Percentiles rank a stretch among this genome's conserved stretches.
Conservation (phyloP, 2,113 vertebrate genomes). For the Rhea americana region DNA sequence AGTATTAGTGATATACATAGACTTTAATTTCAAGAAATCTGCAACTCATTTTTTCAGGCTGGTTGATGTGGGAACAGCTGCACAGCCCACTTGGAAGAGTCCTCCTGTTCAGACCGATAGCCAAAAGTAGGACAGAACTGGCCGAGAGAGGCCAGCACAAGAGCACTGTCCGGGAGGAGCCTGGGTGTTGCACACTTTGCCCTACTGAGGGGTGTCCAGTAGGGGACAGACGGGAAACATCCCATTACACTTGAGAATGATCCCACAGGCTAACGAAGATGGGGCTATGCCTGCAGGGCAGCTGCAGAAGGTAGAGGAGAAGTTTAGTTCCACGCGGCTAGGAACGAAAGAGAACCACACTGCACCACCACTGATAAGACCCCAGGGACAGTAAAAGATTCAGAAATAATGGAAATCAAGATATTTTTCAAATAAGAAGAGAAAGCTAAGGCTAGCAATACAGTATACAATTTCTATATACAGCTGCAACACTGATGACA, state of each 20-base stretch:
- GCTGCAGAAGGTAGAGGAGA: not conserved
- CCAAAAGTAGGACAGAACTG: not conserved
- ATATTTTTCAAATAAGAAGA: not conserved
- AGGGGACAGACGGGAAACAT: rapidly evolving
- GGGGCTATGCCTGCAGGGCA: rapidly evolving
- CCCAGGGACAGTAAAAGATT: not conserved
- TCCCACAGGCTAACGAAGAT: rapidly evolving
- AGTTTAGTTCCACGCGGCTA: not conserved
- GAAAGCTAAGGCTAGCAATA: not conserved
- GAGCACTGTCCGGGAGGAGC: not conserved
- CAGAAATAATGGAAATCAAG: not conserved
- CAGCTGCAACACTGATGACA: not conserved
- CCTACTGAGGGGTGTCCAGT: rapidly evolving
- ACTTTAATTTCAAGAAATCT: not conserved
- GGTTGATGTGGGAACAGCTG: not conserved
- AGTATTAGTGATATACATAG: not conserved
- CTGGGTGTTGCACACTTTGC: not conserved
- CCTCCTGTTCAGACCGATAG: not conserved
- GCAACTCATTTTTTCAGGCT: not conserved
- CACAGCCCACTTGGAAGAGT: not conserved
- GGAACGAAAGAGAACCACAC: not conserved
- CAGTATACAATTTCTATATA: rapidly evolving
- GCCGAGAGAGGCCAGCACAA: not conserved
- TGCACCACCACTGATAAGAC: not conserved
- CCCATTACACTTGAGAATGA: not conserved